Evolutionary conservation across 2,797 vertebrate genomes (phyloP).

Genomic region (Hoplostethus mediterraneus): DNA sequence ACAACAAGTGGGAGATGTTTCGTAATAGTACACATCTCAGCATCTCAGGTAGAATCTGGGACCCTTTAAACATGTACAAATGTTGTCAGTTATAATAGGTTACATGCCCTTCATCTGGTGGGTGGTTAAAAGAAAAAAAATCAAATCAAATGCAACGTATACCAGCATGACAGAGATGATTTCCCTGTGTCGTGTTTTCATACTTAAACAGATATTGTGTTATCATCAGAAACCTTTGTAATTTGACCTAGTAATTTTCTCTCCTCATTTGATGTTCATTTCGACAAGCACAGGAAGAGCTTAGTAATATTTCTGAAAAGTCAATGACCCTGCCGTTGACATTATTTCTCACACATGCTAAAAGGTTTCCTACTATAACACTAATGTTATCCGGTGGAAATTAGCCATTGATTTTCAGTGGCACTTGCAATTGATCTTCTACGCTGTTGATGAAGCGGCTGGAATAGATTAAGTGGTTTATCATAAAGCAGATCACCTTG

Average conservation of each 20-base stretch:
- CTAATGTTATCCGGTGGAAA: slow-evolving; percentile 80
- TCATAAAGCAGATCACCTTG: slow-evolving; percentile 74
- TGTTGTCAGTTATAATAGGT: too few relatives aligned
- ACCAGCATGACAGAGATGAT: slow-evolving; percentile 22
- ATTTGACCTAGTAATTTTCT: slow-evolving; percentile 11
- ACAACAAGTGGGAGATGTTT: too few relatives aligned
- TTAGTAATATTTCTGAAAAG: slow-evolving; percentile 46
- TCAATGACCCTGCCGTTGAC: slow-evolving; percentile 50
- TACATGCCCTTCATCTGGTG: background rate
- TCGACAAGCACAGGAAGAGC: slow-evolving; percentile 37
- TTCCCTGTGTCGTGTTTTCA: background rate
- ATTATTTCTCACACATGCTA: slow-evolving; percentile 61
- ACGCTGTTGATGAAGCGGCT: slow-evolving; percentile 70
- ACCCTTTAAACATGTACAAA: too few relatives aligned
- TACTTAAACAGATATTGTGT: background rate
- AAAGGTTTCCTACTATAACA: slow-evolving; percentile 63
- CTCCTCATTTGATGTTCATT: slow-evolving; percentile 33
- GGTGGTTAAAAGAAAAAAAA: background rate
- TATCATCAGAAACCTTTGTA: slow-evolving; percentile 18
- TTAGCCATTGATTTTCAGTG: slow-evolving; percentile 78
- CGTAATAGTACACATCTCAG: too few relatives aligned
- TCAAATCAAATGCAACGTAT: background rate
- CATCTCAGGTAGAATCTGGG: too few relatives aligned
- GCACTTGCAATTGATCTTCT: slow-evolving; percentile 67
- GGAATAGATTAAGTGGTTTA: slow-evolving; percentile 74